Evolutionary conservation across 2,888 invertebrate species (phyloP).

Genomic region (Orthosia gothica): DNA sequence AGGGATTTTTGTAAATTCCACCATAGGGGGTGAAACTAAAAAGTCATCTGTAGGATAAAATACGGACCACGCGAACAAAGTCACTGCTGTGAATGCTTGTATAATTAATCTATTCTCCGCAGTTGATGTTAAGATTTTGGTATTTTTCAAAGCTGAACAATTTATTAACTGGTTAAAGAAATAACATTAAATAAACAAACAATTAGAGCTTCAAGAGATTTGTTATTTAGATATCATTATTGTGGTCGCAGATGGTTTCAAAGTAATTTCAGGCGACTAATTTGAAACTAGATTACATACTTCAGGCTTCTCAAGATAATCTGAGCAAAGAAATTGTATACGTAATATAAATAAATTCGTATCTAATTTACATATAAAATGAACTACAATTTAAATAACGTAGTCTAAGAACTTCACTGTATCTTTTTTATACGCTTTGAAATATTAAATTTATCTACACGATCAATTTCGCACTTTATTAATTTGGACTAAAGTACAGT

Average conservation of each 20-base stretch:
- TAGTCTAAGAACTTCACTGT: not conserved
- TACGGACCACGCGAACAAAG: too few relatives aligned
- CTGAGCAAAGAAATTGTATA: slow-evolving; percentile 31
- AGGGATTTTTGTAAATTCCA: too few relatives aligned
- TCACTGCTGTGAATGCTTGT: too few relatives aligned
- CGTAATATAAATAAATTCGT: slow-evolving; percentile 27
- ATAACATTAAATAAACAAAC: not conserved
- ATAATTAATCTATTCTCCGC: too few relatives aligned
- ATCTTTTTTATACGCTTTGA: slow-evolving; percentile 13
- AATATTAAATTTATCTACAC: slow-evolving; percentile 25
- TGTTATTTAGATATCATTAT: not conserved
- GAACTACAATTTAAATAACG: slow-evolving; percentile 20
- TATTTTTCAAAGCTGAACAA: not conserved
- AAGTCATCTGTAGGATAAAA: too few relatives aligned
- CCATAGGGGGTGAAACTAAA: too few relatives aligned
- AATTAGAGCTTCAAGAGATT: slow-evolving; percentile 2
- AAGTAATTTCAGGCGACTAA: slow-evolving; percentile 9
- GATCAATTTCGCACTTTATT: slow-evolving; percentile 3
- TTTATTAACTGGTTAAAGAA: not conserved
- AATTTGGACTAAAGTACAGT: slow-evolving; percentile 4
- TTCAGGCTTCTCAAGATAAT: slow-evolving; percentile 17
- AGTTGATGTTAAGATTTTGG: too few relatives aligned
- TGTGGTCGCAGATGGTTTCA: slow-evolving; percentile 8
- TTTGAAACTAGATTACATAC: slow-evolving; percentile 14
- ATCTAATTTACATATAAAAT: slow-evolving; percentile 52